These are phyloP conservation scores for Microcebus ravelobensis DNA, from an alignment of 2,113 vertebrate species.

Conservation along the genomic window DNA sequence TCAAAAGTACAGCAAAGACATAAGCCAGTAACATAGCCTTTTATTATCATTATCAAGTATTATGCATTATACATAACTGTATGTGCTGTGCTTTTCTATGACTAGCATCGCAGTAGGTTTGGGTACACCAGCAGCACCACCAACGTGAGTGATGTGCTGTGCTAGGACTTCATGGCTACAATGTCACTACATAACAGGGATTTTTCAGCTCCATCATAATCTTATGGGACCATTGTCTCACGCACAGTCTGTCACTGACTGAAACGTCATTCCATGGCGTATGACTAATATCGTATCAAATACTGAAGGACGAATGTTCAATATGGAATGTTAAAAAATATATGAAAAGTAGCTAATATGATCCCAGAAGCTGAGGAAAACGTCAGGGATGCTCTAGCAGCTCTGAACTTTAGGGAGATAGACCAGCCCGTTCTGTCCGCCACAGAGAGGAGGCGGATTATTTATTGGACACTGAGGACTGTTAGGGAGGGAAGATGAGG, in stretches of 20 bases:
- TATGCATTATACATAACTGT: neutral
- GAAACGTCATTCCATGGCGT: neutral
- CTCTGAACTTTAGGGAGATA: neutral
- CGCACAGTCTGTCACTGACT: neutral
- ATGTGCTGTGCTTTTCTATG: neutral
- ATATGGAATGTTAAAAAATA: neutral
- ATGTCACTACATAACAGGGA: neutral
- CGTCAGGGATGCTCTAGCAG: neutral
- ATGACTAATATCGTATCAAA: neutral
- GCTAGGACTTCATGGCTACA: neutral
- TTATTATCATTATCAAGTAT: neutral
- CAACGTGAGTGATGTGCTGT: neutral
- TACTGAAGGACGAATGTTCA: neutral
- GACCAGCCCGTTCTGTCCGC: neutral
- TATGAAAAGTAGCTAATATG: neutral
- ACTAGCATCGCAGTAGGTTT: neutral
- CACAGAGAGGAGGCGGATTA: neutral
- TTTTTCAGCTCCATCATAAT: neutral
- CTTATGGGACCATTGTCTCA: neutral
- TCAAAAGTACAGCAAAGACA: neutral
- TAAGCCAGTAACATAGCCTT: neutral
- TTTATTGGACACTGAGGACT: neutral
- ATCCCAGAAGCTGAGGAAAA: neutral
- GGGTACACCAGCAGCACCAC: neutral
- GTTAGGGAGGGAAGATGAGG: neutral